Evolutionary conservation across 1,140 invertebrate genomes (phyloP), one percentile per base, ranked within the genome.

Genomic region (Anthonomus grandis): DNA sequence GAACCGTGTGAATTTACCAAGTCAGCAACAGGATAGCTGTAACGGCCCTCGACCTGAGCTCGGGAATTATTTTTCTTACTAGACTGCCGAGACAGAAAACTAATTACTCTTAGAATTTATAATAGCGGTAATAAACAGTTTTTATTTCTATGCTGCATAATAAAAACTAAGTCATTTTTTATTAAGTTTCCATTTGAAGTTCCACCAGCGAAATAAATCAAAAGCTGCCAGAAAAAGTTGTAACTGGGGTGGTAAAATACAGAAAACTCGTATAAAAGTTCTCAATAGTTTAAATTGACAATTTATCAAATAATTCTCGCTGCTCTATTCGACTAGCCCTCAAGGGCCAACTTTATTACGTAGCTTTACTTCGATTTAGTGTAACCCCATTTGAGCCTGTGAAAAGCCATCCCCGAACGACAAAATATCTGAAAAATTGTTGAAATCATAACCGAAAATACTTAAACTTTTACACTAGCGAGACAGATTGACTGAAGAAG

Each of bases 261-360:
- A n/a, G 21, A 12, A 46, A 23, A 46, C 13, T 46, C 38, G 10
- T 22, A 54, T 48, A 56, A 56, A 56, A 56, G 27, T 56, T 56
- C 45, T 56, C 44, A 27, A 56, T 48, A 56, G 27, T 56, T 56
- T 47, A 56, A 56, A 56, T 56, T 48, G 54, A 56, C 44, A 48
- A 56, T 56, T 41, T 56, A 56, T 56, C 54, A 45, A 51, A 58
- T 48, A 15, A 50, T 51, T 51, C 22, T 15, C 56, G 27, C 38
- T n/a, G 13, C 45, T 58, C 44, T 58, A 58, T 58, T 58, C 34
- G 21, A 15, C 23, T 31, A 51, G 18, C 47, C 56, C 49, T 52
- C 27, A 21, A 45, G 49, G 56, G 48, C 47, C 56, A 58, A 51
- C 56, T 58, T 58, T 58, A 58, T 58, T 46, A 58, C 47, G 45